Conservation (phyloP, 1,140 invertebrate genomes). For the Antheraea mylitta region DNA sequence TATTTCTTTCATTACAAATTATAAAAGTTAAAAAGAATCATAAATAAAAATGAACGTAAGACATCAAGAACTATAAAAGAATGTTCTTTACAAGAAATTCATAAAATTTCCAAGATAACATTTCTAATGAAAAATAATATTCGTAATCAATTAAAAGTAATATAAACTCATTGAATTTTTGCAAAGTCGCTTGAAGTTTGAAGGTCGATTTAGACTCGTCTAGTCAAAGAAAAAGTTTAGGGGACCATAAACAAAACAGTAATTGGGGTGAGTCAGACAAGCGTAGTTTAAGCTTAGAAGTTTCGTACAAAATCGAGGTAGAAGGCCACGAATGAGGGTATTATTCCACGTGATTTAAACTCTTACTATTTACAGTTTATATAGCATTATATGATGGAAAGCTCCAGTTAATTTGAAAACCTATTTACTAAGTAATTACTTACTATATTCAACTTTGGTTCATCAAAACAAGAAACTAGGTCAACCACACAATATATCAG, state of each 20-base stretch:
- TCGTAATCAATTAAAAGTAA: conserved; percentile 1
- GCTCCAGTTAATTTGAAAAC: too few relatives aligned
- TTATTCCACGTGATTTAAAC: not conserved
- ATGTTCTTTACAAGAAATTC: not conserved
- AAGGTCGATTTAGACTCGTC: conserved; percentile 1
- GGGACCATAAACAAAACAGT: conserved; percentile 2
- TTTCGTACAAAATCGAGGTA: not conserved
- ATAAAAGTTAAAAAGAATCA: not conserved
- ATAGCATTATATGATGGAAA: not conserved
- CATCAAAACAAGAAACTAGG: too few relatives aligned
- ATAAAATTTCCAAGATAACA: not conserved
- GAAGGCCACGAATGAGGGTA: not conserved
- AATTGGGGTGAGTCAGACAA: not conserved
- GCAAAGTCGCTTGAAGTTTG: conserved; percentile 1
- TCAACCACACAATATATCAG: too few relatives aligned
- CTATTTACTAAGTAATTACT: not conserved
- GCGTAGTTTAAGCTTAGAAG: not conserved
- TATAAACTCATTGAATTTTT: not conserved
- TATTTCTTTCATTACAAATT: not conserved
- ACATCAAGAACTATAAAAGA: not conserved
- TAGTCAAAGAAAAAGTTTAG: not conserved
- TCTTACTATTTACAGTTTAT: not conserved
- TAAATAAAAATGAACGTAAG: not conserved
- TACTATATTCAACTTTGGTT: not conserved
- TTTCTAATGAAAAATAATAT: not conserved